Conservation (phyloP, 2,797 vertebrate species). For the Myotis findleyi region DNA sequence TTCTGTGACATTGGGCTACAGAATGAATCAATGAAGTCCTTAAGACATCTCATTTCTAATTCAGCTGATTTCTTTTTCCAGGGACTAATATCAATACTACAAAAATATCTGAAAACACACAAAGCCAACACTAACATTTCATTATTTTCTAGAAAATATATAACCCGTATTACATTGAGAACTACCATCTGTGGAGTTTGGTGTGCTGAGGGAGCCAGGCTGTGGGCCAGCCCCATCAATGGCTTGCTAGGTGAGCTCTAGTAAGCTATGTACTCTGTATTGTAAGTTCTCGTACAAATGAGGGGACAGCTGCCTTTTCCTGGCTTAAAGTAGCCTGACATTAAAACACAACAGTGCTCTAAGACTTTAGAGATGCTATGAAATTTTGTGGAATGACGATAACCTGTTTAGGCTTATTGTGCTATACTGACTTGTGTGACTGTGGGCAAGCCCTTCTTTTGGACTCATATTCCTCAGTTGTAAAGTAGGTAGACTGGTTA, state of each 20-base stretch:
- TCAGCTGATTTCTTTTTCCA: not conserved
- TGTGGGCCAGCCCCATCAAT: not conserved
- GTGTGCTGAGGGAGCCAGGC: not conserved
- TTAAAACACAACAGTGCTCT: not conserved
- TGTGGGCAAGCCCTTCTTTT: not conserved
- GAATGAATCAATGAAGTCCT: not conserved
- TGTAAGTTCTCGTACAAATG: not conserved
- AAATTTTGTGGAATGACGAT: not conserved
- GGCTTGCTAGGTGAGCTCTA: not conserved
- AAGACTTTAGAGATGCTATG: not conserved
- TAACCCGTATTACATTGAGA: not conserved
- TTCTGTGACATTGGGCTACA: not conserved
- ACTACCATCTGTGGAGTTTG: not conserved
- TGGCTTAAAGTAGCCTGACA: not conserved
- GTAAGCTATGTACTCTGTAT: not conserved
- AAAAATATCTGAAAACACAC: not conserved
- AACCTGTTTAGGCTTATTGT: not conserved
- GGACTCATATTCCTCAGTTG: not conserved
- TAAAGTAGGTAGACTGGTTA: not conserved
- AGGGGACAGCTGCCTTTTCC: not conserved
- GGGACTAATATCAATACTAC: not conserved
- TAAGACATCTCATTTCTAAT: conserved; percentile 23
- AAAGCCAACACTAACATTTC: not conserved
- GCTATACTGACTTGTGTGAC: not conserved
- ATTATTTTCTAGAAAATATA: not conserved